Conservation (phyloP, 2,113 vertebrate species). For the Percopsis transmontana region DNA sequence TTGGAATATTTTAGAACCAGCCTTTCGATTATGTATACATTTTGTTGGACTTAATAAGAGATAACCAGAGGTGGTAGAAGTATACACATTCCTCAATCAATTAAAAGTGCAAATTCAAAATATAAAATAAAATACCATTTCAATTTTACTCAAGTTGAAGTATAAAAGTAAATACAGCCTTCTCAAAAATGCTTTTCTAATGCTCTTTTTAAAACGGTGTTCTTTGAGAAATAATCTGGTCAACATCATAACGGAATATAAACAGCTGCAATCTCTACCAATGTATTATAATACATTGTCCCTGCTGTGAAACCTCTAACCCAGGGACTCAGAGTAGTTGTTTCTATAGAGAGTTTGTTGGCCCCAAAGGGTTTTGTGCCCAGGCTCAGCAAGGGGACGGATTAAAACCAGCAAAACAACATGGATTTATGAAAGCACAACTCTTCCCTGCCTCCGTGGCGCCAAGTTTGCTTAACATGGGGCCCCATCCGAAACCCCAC, state of each 20-base stretch:
- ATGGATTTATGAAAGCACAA: conserved; percentile 60
- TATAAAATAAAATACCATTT: too few species aligned
- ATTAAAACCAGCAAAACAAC: conserved; percentile 66
- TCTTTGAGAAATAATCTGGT: too few species aligned
- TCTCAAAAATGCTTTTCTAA: too few species aligned
- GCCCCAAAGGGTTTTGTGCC: conserved; percentile 46
- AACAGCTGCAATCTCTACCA: background rate
- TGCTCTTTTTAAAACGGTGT: too few species aligned
- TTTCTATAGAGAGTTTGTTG: conserved; percentile 43
- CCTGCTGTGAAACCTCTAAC: conserved; percentile 27
- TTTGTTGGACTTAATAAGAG: too few species aligned
- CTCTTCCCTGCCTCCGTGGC: conserved; percentile 28
- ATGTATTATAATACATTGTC: background rate
- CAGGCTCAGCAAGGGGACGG: conserved; percentile 24
- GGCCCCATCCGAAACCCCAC: conserved; percentile 35
- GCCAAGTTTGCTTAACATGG: conserved; percentile 54
- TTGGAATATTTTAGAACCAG: too few species aligned
- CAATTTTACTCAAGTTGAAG: too few species aligned
- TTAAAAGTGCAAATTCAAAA: too few species aligned
- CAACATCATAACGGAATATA: background rate
- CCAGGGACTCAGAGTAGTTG: conserved; percentile 11
- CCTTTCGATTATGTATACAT: too few species aligned
- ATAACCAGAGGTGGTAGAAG: too few species aligned
- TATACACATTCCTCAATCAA: too few species aligned
- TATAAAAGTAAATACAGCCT: too few species aligned